Evolutionary conservation across 2,113 vertebrate species (phyloP).

Genomic region (Xyrauchen texanus): DNA sequence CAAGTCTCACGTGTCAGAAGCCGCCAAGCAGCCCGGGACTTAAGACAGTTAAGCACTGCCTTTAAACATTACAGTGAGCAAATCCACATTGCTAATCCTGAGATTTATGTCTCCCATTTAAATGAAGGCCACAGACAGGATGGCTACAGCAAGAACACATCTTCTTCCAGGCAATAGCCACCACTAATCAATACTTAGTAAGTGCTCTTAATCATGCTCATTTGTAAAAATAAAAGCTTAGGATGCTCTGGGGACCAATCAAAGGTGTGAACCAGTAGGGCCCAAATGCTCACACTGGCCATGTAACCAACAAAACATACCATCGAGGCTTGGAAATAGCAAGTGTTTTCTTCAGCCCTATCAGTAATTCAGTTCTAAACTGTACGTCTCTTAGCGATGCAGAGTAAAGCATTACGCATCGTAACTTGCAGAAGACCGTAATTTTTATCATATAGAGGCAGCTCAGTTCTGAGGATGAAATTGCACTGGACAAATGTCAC

Average conservation of each 20-base stretch:
- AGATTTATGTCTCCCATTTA: constrained; percentile 61
- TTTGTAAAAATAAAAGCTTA: constrained; percentile 72
- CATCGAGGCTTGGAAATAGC: not conserved
- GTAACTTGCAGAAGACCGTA: not conserved
- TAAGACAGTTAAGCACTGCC: constrained; percentile 49
- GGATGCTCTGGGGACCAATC: constrained; percentile 62
- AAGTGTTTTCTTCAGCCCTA: constrained; percentile 7
- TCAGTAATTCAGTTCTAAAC: not conserved
- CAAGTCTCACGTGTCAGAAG: constrained; percentile 43
- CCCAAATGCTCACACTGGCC: constrained; percentile 45
- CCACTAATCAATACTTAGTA: constrained; percentile 70
- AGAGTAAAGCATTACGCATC: not conserved
- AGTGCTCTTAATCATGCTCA: constrained; percentile 65
- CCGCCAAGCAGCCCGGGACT: constrained; percentile 43
- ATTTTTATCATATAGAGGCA: constrained; percentile 1
- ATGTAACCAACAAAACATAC: constrained; percentile 30
- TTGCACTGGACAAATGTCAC: constrained; percentile 73
- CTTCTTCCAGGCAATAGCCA: constrained; percentile 63
- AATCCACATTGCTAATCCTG: constrained; percentile 68
- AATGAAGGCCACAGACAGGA: constrained; percentile 49
- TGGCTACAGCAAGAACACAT: constrained; percentile 56
- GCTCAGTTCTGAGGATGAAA: constrained; percentile 56
- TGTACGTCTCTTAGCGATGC: too few relatives aligned
- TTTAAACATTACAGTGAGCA: constrained; percentile 61
- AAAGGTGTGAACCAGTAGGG: constrained; percentile 60